Evolutionary conservation across 2,888 invertebrate genomes (phyloP), one percentile per base, ranked within the genome.

Genomic region (Linnaemya vulpina): DNA sequence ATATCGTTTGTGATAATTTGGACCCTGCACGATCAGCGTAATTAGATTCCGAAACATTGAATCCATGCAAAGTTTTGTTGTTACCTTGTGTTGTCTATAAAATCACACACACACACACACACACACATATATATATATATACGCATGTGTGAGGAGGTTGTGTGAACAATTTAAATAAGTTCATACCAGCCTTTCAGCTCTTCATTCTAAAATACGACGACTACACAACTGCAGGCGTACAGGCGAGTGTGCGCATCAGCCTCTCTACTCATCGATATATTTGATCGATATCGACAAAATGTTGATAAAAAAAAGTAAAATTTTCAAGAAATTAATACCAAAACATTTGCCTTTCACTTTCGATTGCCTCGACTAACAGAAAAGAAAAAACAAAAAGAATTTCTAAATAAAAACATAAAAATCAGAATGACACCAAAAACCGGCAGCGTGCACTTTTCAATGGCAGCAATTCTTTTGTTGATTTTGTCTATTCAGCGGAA

Each of bases 241-340:
- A 11, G 13, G 22, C 1, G 40, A 9, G n/a, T 1, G n/a, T 3
- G 9, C 4, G 22, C 10, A 22, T 22, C 1, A 0, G 30, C 5
- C 68, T 1, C 43, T 38, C 11, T 40, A 71, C 60, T 81, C 75
- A 75, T 81, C 81, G 17, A 62, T 74, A 46, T 62, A 30, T 38
- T 30, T 17, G 68, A 81, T 81, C 81, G 68, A 81, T 81, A 81
- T 75, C 75, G 81, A 62, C 68, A 62, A 75, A 73, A 74, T 60
- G 49, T 74, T 4, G 60, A 7, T 70, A 38, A 65, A 55, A 38
- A 68, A 55, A 38, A 68, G 46, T 22, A 60, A 8, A 62, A 43
- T 53, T 73, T 80, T 74, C 55, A 30, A 65, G 46, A 79, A 73
- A 71, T 73, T 73, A 49, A 71, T 73, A 46, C 71, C 63, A 63